A percentile compares a stretch with the other conserved stretches of the same genome.
phyloP scores from a whole-genome alignment of 2,113 vertebrate genomes.

The Trachemys scripta region DNA sequence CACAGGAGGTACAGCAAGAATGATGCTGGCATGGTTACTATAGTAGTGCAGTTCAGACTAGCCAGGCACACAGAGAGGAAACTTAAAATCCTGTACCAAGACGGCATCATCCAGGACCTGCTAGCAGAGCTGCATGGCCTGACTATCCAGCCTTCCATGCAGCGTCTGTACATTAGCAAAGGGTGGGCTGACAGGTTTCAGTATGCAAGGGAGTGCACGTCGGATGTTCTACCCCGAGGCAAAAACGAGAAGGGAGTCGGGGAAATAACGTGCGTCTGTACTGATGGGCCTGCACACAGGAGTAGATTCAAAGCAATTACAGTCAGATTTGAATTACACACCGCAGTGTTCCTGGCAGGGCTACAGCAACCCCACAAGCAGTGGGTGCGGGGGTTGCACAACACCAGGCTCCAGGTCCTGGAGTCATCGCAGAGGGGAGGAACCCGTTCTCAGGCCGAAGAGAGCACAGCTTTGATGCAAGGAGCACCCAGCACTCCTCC shows the following conservation, averaged over 20 bases:
- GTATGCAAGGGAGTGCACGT: not conserved
- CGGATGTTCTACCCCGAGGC: conserved; percentile 50
- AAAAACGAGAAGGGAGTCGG: conserved; percentile 26
- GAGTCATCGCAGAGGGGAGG: not conserved
- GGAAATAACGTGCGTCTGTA: not conserved
- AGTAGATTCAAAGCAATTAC: not conserved
- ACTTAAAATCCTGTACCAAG: not conserved
- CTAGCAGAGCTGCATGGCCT: conserved; percentile 35
- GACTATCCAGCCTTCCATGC: not conserved
- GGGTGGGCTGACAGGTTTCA: accelerated
- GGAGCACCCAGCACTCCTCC: not conserved
- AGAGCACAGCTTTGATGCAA: not conserved
- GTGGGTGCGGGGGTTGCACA: not conserved
- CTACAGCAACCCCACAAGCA: not conserved
- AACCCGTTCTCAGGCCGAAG: not conserved
- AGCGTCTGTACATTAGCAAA: conserved; percentile 44
- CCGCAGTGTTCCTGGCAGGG: conserved; percentile 31
- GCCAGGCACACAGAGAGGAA: accelerated
- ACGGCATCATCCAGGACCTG: not conserved
- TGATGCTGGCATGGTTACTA: not conserved
- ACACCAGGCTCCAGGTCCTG: not conserved
- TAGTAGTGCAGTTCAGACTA: not conserved
- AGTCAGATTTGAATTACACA: not conserved
- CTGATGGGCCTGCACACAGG: not conserved
- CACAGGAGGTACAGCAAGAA: not conserved